Evolutionary conservation across 2,797 vertebrate genomes (phyloP), one percentile per base, ranked within the genome.

Genomic region (Cetoscarus ocellatus): DNA sequence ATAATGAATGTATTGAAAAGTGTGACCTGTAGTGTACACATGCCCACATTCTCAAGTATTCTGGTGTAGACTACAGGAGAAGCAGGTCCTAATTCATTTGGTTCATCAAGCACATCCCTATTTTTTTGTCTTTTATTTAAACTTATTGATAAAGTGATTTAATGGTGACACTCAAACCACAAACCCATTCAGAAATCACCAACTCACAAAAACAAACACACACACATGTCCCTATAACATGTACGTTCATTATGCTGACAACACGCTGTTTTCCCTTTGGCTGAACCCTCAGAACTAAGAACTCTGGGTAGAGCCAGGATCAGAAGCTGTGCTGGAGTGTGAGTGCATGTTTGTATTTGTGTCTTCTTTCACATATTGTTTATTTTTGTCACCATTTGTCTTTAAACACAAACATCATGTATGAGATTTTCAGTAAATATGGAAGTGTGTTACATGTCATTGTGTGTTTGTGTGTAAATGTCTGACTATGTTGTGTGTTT

Each of bases 191-290:
- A 76, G 17, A 51, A 51, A 34, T 51, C 7, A 47, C 43, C 40
- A 12, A 53, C 18, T 56, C 42, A 51, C 15, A 59, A 53, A 77
- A 15, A 42, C 51, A 66, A 36, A 56, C 39, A 66, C 8, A 67
- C 57, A 72, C n/a, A 52, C 34, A 61, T 8, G 18, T 77, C 47
- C 68, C 79, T 49, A 84, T 79, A 85, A 74, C 79, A 58, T 79
- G 84, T 80, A 70, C 74, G 75, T 79, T 78, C 86, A 90, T 61
- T 75, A 62, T 65, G 74, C 66, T 80, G 81, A 82, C 75, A 70
- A 72, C 86, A 88, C 8, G 79, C 87, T 89, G 86, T 54, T 79
- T 91, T 93, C 78, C 88, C 84, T 90, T 90, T 89, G 86, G 89
- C 88, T 93, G 91, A 94, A 91, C 90, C 84, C 86, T 81, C 75